phyloP scores from a whole-genome alignment of 2,888 invertebrate genomes.

The Stegophylla sp. region DNA sequence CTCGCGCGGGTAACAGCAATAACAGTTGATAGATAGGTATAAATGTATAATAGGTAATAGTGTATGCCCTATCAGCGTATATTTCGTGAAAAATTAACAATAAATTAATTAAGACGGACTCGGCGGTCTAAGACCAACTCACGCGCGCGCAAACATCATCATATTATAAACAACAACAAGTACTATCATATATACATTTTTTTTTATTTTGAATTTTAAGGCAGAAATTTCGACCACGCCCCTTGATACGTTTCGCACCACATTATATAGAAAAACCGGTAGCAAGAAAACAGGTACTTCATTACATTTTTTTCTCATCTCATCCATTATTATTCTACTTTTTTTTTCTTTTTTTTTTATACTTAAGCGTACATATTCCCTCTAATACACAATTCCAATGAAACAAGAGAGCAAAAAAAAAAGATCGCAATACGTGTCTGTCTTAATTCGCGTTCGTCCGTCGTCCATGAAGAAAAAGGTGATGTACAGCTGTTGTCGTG shows the following conservation, averaged over 20 bases:
- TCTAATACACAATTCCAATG: slow-evolving; percentile 25
- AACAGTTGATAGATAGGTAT: too few species aligned
- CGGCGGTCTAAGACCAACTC: neutral
- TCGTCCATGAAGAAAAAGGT: slow-evolving; percentile 45
- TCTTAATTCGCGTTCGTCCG: slow-evolving; percentile 51
- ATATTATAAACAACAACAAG: neutral
- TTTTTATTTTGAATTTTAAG: slow-evolving; percentile 22
- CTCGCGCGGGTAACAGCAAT: too few species aligned
- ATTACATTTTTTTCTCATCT: slow-evolving; percentile 20
- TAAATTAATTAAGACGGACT: neutral
- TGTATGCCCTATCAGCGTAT: too few species aligned
- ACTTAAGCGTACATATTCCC: slow-evolving; percentile 16
- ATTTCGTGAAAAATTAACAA: neutral
- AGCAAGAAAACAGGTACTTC: slow-evolving; percentile 53
- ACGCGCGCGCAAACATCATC: neutral
- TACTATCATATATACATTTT: neutral
- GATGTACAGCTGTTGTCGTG: slow-evolving; percentile 58
- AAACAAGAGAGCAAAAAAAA: neutral
- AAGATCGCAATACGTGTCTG: slow-evolving; percentile 39
- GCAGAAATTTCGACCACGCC: slow-evolving; percentile 28
- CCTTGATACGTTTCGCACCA: slow-evolving; percentile 33
- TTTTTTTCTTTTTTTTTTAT: slow-evolving; percentile 45
- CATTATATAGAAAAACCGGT: slow-evolving; percentile 41
- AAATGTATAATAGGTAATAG: too few species aligned
- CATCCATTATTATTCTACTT: slow-evolving; percentile 37